These are phyloP conservation scores for Zosterops lateralis DNA, from an alignment of 2,113 vertebrate species.

Conservation along the genomic window DNA sequence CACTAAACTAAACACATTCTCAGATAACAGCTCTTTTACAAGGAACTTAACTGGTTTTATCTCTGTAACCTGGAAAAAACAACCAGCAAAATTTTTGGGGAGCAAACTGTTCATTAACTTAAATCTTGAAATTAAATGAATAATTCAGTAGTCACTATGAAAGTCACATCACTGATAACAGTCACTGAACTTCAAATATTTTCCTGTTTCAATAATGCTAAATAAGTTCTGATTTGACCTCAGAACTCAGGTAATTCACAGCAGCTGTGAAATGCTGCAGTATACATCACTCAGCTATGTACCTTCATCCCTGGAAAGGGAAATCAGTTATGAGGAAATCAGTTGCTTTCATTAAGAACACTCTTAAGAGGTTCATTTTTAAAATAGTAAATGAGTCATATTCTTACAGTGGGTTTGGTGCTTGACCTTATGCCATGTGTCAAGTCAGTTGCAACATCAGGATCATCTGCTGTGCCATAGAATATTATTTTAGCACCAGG, in stretches of 20 bases:
- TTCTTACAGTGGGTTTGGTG: conserved; percentile 71
- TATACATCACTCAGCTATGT: background rate
- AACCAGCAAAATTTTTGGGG: background rate
- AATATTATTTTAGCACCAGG: conserved; percentile 77
- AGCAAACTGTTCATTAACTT: background rate
- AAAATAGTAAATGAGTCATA: background rate
- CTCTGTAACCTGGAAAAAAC: background rate
- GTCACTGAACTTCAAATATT: background rate
- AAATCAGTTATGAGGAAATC: background rate
- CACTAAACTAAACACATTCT: background rate
- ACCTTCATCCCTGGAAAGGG: background rate
- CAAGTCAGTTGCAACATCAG: conserved; percentile 73
- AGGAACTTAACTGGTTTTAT: background rate
- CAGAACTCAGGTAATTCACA: background rate
- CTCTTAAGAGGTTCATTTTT: background rate
- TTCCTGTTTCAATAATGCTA: background rate
- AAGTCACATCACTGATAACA: background rate
- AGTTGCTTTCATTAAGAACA: background rate
- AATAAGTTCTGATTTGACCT: background rate
- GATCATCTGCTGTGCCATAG: conserved; percentile 81
- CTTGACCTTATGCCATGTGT: conserved; percentile 76
- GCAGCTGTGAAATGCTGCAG: background rate
- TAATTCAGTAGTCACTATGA: background rate
- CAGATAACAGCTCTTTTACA: background rate
- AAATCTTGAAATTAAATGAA: background rate